A percentile compares a stretch with the other conserved stretches of the same genome.
These are phyloP conservation scores for Carterocephalus palaemon DNA, from an alignment of 2,888 invertebrate genomes.

Conservation along the genomic window DNA sequence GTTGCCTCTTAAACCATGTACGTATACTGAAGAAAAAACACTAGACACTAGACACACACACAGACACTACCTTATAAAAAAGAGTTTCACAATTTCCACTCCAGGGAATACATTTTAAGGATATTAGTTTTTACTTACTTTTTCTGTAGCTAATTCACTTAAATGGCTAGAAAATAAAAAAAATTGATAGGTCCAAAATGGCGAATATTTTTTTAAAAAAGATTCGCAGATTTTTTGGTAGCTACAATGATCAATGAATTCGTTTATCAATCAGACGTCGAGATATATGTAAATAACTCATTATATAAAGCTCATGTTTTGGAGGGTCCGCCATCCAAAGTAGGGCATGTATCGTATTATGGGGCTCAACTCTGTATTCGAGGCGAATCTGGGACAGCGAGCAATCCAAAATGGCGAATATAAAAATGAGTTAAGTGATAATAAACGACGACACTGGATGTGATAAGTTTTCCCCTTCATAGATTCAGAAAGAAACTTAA, in stretches of 20 bases:
- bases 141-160: too few relatives aligned
- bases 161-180: too few relatives aligned
- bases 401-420: constrained; percentile 64
- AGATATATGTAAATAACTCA: constrained; percentile 10
- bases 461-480: constrained; percentile 46
- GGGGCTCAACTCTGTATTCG: constrained; percentile 60
- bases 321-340: constrained; percentile 47
- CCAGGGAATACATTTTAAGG: too few relatives aligned
- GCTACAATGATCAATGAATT: neutral
- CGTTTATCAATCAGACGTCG: neutral
- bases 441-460: constrained; percentile 56
- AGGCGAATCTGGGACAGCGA: constrained; percentile 61
- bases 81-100: too few relatives aligned
- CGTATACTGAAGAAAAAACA: constrained; percentile 9
- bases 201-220: too few relatives aligned
- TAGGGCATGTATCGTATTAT: constrained; percentile 63
- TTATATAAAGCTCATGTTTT: constrained; percentile 2
- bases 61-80: too few relatives aligned
- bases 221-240: too few relatives aligned
- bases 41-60: constrained; percentile 1
- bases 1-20: constrained; percentile 12
- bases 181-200: too few relatives aligned
- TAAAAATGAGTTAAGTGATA: constrained; percentile 74
- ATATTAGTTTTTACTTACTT: too few relatives aligned
- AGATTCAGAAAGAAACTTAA: constrained; percentile 9